These are phyloP conservation scores for Zhengitettix transpicula DNA, from an alignment of 2,888 invertebrate species.

Conservation along the genomic window DNA sequence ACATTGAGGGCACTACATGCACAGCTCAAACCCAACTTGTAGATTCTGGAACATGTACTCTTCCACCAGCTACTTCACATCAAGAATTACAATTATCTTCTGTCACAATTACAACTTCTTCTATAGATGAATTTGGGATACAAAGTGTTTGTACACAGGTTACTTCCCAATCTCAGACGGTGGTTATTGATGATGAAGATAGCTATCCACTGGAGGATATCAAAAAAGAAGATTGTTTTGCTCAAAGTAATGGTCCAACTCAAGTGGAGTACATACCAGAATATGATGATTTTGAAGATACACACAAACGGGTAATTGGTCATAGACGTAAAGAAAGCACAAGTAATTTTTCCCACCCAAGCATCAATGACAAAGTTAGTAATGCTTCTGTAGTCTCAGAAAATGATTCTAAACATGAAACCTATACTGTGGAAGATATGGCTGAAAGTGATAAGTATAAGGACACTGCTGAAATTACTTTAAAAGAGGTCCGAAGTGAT, in stretches of 20 bases:
- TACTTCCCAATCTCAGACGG: constrained; percentile 27
- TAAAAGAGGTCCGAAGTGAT: constrained; percentile 26
- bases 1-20: constrained; percentile 18
- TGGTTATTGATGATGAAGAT: constrained; percentile 14
- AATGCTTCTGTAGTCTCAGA: constrained; percentile 13
- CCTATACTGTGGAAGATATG: constrained; percentile 17
- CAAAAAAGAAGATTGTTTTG: constrained; percentile 5
- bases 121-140: constrained; percentile 29
- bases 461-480: constrained; percentile 19
- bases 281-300: constrained; percentile 26
- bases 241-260: constrained; percentile 29
- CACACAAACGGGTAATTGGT: constrained; percentile 24
- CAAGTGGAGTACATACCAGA: constrained; percentile 33
- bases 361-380: neutral
- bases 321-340: constrained; percentile 40
- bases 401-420: constrained; percentile 14
- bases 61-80: constrained; percentile 18
- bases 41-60: constrained; percentile 26
- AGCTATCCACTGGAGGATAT: constrained; percentile 10
- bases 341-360: constrained; percentile 19
- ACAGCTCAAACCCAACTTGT: constrained; percentile 11
- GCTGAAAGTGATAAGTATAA: constrained; percentile 25
- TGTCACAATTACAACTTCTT: constrained; percentile 33
- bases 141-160: constrained; percentile 37
- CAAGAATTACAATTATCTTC: constrained; percentile 24